Evolutionary conservation across 2,113 vertebrate species (phyloP).

Genomic region (Pteronura brasiliensis): DNA sequence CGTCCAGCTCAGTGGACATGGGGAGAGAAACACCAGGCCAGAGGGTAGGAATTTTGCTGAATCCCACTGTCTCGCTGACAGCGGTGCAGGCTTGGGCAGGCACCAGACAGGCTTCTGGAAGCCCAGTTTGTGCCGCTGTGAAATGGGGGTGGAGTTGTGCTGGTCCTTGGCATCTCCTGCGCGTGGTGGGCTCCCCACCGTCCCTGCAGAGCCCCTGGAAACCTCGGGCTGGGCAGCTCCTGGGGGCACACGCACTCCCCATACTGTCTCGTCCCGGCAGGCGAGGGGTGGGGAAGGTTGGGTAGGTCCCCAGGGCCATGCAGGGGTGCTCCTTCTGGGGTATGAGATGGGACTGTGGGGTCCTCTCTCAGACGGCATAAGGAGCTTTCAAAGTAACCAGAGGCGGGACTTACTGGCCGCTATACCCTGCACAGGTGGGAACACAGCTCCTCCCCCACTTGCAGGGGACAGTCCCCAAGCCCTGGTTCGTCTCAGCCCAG

Average conservation of each 20-base stretch:
- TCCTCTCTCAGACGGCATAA: not conserved
- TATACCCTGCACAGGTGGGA: not conserved
- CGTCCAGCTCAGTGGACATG: not conserved
- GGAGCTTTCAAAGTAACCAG: no score
- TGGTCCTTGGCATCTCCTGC: not conserved
- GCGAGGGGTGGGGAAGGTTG: no score
- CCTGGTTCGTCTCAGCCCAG: not conserved
- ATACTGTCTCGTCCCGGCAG: not conserved
- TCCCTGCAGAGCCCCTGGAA: no score
- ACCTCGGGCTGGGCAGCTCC: not conserved
- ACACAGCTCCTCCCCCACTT: fast-evolving
- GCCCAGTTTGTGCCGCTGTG: not conserved
- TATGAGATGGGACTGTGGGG: no score
- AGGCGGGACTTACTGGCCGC: not conserved
- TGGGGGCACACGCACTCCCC: not conserved
- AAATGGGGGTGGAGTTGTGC: not conserved
- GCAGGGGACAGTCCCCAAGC: not conserved
- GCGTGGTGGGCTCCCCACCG: fast-evolving
- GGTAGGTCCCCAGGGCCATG: not conserved
- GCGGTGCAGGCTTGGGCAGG: no score
- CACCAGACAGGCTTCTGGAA: not conserved
- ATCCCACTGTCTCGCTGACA: not conserved
- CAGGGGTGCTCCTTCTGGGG: no score
- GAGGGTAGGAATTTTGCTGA: not conserved
- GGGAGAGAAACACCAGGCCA: not conserved